Evolutionary conservation across 2,113 vertebrate genomes (phyloP), one percentile per base, ranked within the genome.

Genomic region (Talpa occidentalis): DNA sequence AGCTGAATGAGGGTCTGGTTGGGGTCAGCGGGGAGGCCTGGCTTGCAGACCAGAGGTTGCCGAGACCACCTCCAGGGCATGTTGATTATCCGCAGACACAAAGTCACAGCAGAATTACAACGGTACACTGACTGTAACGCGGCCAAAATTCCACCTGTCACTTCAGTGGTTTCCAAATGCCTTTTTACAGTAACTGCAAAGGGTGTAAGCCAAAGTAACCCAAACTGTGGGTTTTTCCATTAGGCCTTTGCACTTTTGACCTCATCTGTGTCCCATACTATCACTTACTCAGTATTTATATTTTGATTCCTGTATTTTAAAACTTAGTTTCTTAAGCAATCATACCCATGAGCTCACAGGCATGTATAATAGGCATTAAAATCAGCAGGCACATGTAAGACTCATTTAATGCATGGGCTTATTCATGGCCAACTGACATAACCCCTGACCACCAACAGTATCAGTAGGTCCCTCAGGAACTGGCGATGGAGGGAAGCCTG

Each of bases 101-200:
- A 16, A 16, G 35, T 5, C 2, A 0, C 8, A 1, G 49, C 49
- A 52, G 49, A 5, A 52, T 52, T 52, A 52, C 49, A 44, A 10
- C 44, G 10, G 44, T 10, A 66, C 5, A 17, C 47, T 1, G 3
- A 72, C 1, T 19, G 24, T 6, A 1, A 26, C 0, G 17, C 11
- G 6, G 35, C 69, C 30, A 44, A 37, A 40, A 37, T 21, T 24
- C 35, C 4, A 9, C 30, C 8, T 21, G 1, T 42, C 2, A 0
- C 42, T 10, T 17, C 0, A 4, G n/a, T 1, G 54, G 3, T 6
- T 62, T 24, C 42, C 40, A n/a, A 26, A 30, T 6, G 19, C 19
- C 40, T 78, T n/a, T 44, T 47, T 49, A 60, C 11, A 14, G 37
- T 4, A 42, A 52, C 32, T 28, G 21, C 56, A 17, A n/a, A 67